A percentile compares a stretch with the other conserved stretches of the same genome.
Conservation (phyloP, 1,140 invertebrate genomes). For the Scaptodrosophila lebanonensis region DNA sequence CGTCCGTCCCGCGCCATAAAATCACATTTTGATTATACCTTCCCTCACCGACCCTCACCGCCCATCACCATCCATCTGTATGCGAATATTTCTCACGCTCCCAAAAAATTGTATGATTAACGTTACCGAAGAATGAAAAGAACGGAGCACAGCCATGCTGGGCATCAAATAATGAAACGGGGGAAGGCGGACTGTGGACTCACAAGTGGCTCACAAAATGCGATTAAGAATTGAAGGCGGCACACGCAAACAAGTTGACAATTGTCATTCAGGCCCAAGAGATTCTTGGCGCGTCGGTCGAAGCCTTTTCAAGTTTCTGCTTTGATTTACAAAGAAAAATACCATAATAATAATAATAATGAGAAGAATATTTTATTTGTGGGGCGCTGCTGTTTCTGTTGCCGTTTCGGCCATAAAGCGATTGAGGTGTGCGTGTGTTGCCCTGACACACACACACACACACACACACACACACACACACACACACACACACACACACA, state of each 20-base stretch:
- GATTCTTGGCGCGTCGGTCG: conserved; percentile 35
- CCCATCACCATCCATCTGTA: too few relatives aligned
- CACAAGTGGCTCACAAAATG: conserved; percentile 62
- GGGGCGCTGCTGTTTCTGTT: conserved; percentile 7
- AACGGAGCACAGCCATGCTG: too few relatives aligned
- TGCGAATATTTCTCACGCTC: conserved; percentile 70
- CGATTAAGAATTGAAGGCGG: conserved; percentile 70
- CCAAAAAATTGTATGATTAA: conserved; percentile 35
- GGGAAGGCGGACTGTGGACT: conserved; percentile 52
- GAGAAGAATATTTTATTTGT: conserved; percentile 70
- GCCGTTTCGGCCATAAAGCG: too few relatives aligned
- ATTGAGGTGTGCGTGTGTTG: conserved; percentile 23
- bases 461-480: too few relatives aligned
- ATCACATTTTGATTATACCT: conserved; percentile 68
- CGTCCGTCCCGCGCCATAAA: conserved; percentile 58
- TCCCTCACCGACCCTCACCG: too few relatives aligned
- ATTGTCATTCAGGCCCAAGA: conserved; percentile 62
- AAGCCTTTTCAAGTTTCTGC: conserved; percentile 53
- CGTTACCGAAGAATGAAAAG: background rate
- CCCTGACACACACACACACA: too few relatives aligned
- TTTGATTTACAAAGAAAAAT: conserved; percentile 68
- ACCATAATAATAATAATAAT: conserved; percentile 65
- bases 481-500: too few relatives aligned
- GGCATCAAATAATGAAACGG: background rate
- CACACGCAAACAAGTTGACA: conserved; percentile 70